phyloP scores from a whole-genome alignment of 2,797 vertebrate genomes.

The Helostoma temminkii region DNA sequence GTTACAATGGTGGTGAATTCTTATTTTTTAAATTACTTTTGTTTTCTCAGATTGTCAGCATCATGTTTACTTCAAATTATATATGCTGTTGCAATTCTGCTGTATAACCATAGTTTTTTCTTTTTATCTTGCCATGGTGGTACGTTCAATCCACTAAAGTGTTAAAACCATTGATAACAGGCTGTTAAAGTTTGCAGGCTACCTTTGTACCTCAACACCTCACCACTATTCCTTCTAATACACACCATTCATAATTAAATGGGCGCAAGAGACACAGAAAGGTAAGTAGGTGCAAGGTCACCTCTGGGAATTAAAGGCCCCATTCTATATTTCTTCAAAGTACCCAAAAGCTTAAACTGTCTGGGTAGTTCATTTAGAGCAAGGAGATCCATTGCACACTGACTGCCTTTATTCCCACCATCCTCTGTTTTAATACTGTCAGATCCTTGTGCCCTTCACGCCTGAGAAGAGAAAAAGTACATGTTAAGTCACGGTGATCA shows the following conservation, averaged over 20 bases:
- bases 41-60: too few relatives aligned
- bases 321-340: slow-evolving; percentile 44
- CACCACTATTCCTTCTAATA: background rate
- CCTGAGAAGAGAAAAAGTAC: slow-evolving; percentile 59
- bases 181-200: background rate
- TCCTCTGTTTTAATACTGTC: slow-evolving; percentile 47
- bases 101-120: too few relatives aligned
- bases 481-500: slow-evolving; percentile 67
- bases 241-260: background rate
- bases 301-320: slow-evolving; percentile 29
- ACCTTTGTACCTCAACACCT: background rate
- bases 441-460: slow-evolving; percentile 68
- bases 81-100: too few relatives aligned
- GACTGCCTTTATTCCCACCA: slow-evolving; percentile 38
- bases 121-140: too few relatives aligned
- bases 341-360: slow-evolving; percentile 38
- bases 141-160: too few relatives aligned
- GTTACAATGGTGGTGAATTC: too few relatives aligned
- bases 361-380: slow-evolving; percentile 48
- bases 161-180: background rate
- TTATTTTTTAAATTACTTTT: too few relatives aligned
- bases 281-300: slow-evolving; percentile 23
- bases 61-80: too few relatives aligned
- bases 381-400: slow-evolving; percentile 23
- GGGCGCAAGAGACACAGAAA: background rate